Evolutionary conservation across 2,113 vertebrate genomes (phyloP).

Genomic region (Calyptomena viridis): DNA sequence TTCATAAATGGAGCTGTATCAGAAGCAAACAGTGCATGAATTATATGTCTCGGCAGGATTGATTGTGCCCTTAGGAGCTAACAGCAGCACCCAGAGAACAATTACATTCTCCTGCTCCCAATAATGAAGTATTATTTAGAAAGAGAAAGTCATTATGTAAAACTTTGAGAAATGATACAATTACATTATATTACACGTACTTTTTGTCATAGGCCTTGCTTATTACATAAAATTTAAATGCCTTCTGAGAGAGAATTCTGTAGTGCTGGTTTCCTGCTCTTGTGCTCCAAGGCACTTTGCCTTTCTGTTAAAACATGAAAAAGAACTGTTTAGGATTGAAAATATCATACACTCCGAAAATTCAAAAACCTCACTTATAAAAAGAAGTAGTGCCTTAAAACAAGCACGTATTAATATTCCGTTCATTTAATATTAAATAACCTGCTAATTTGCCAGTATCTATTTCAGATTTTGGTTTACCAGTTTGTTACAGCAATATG

Average conservation of each 20-base stretch:
- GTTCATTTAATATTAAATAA: background rate
- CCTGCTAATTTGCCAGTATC: background rate
- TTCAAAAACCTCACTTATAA: background rate
- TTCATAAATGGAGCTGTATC: conserved; percentile 12
- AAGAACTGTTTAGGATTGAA: background rate
- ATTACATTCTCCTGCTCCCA: conserved; percentile 17
- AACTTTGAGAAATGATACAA: conserved; percentile 51
- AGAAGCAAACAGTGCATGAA: conserved; percentile 46
- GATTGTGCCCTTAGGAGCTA: conserved; percentile 40
- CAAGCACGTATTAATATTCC: background rate
- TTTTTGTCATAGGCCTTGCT: conserved; percentile 29
- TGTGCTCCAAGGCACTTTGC: background rate
- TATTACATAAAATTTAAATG: conserved; percentile 32
- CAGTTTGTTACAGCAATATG: background rate
- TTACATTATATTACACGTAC: conserved; percentile 11
- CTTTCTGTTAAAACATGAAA: background rate
- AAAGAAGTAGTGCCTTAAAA: background rate
- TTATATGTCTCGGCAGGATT: conserved; percentile 14
- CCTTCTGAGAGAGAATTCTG: background rate
- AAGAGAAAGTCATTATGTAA: conserved; percentile 50
- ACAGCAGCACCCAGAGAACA: conserved; percentile 52
- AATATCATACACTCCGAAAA: background rate
- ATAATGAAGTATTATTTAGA: conserved; percentile 44
- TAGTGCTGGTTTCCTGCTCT: background rate
- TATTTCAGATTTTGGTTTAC: background rate